These are phyloP conservation scores for Notodonta dromedarius DNA, from an alignment of 2,888 invertebrate species.

Conservation along the genomic window DNA sequence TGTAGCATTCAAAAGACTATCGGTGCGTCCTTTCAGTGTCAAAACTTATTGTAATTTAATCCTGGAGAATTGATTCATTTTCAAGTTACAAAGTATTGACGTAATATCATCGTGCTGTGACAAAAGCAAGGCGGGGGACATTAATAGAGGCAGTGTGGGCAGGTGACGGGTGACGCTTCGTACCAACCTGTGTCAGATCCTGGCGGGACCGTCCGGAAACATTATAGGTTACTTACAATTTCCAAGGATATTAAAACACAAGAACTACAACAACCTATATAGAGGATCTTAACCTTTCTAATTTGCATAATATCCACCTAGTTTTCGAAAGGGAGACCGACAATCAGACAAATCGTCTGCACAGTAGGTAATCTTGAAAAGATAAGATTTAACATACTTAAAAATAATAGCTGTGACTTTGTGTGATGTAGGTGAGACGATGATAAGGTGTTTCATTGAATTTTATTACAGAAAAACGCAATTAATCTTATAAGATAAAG, in stretches of 20 bases:
- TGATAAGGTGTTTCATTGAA: neutral
- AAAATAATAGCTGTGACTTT: no score
- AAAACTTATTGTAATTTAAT: no score
- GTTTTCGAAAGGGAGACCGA: no score
- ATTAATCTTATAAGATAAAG: neutral
- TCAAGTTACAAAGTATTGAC: constrained; percentile 2
- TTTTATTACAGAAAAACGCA: neutral
- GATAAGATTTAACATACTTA: no score
- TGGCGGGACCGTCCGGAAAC: constrained; percentile 31
- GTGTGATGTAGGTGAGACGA: no score
- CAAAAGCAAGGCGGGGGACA: constrained; percentile 35
- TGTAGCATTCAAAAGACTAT: no score
- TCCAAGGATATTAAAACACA: constrained; percentile 8
- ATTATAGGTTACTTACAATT: constrained; percentile 18
- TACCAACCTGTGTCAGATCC: constrained; percentile 54
- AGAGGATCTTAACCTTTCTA: neutral
- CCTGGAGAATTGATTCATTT: neutral
- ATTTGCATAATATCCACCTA: no score
- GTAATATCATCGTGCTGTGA: constrained; percentile 18
- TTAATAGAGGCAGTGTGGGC: constrained; percentile 29
- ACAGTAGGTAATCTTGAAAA: no score
- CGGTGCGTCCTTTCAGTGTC: no score
- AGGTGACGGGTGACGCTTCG: constrained; percentile 45
- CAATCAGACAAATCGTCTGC: no score
- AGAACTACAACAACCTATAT: neutral